phyloP scores from a whole-genome alignment of 2,113 vertebrate species.

The Aramus guarauna region DNA sequence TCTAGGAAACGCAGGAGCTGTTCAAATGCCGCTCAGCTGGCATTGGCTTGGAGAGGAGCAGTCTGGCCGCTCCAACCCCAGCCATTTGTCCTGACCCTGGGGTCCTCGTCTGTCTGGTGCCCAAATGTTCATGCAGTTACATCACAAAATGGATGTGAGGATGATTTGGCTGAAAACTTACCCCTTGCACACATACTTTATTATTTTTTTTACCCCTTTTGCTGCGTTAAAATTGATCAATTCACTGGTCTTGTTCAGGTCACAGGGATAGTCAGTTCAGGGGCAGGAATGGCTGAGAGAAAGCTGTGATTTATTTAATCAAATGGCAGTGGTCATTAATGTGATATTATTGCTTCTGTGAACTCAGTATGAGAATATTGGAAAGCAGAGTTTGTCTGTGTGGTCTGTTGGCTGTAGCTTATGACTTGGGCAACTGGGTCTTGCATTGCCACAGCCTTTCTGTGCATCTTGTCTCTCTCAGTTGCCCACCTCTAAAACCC shows the following conservation, averaged over 20 bases:
- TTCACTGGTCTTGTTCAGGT: not conserved
- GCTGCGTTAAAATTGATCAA: not conserved
- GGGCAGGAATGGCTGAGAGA: not conserved
- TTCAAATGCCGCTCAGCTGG: not conserved
- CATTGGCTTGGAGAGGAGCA: not conserved
- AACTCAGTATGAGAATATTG: not conserved
- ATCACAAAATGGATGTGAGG: fast-evolving
- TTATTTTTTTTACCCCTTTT: not conserved
- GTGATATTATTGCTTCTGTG: not conserved
- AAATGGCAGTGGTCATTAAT: not conserved
- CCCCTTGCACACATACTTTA: not conserved
- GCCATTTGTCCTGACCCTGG: not conserved
- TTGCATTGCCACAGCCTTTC: not conserved
- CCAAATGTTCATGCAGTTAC: fast-evolving
- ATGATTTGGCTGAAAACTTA: not conserved
- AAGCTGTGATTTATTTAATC: not conserved
- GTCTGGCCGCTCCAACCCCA: not conserved
- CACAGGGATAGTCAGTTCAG: too few relatives aligned
- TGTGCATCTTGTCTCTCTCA: not conserved
- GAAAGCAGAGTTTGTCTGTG: not conserved
- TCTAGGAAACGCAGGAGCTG: not conserved
- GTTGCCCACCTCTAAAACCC: not conserved
- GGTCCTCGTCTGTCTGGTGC: not conserved
- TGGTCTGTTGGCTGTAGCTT: not conserved
- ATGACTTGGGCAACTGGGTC: not conserved